Percentiles rank a stretch among this genome's conserved stretches.
These are phyloP conservation scores for Hermatobates lingyangjiaoensis DNA, from an alignment of 1,140 invertebrate genomes.

Conservation along the genomic window DNA sequence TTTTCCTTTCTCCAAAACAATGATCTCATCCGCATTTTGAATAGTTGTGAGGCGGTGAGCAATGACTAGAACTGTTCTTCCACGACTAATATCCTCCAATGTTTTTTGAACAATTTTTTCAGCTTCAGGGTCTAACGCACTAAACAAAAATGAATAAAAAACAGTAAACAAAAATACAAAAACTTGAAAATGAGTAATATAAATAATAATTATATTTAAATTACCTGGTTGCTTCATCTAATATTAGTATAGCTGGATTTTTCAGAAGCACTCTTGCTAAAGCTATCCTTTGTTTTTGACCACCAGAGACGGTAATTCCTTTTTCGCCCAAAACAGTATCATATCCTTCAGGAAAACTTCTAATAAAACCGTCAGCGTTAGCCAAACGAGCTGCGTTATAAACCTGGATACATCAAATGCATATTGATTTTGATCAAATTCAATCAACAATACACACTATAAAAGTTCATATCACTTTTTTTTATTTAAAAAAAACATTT, in stretches of 20 bases:
- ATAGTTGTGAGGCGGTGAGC: conserved; percentile 78
- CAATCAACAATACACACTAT: not conserved
- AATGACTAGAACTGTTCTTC: conserved; percentile 70
- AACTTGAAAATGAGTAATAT: not conserved
- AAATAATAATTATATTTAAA: not conserved
- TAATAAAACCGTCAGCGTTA: conserved; percentile 81
- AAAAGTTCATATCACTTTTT: no score
- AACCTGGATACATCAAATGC: conserved; percentile 28
- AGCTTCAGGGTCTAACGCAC: conserved; percentile 75
- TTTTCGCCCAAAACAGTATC: conserved; percentile 65
- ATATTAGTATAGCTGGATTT: conserved; percentile 62
- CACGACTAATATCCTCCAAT: conserved; percentile 51
- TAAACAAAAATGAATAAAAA: conserved; percentile 24
- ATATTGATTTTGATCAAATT: conserved; percentile 9
- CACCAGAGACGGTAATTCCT: conserved; percentile 57
- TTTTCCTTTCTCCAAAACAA: conserved; percentile 59
- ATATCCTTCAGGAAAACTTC: conserved; percentile 64
- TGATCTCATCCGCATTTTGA: conserved; percentile 69
- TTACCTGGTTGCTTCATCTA: conserved; percentile 82
- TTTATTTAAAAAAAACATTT: no score
- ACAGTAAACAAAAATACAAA: not conserved
- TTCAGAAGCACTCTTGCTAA: conserved; percentile 61
- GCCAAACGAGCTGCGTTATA: conserved; percentile 62
- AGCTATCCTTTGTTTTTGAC: conserved; percentile 65
- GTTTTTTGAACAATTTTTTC: conserved; percentile 72